Percentiles rank a stretch among this genome's conserved stretches.
phyloP scores from a whole-genome alignment of 1,140 invertebrate species.

The Drosophila dunni region DNA sequence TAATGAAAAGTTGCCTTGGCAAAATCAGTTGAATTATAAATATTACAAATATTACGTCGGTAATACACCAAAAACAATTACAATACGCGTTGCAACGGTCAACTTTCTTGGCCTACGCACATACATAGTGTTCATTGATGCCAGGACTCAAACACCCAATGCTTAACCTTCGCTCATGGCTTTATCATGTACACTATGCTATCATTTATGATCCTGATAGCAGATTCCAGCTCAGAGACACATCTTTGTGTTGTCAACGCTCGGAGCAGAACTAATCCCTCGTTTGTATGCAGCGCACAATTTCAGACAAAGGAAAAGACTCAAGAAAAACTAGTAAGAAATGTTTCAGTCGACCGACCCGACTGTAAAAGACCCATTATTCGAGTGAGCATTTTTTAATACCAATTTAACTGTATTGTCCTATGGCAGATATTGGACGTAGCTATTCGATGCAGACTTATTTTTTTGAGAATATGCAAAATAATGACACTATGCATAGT shows the following conservation, averaged over 20 bases:
- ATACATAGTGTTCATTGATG: background rate
- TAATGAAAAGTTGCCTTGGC: too few species aligned
- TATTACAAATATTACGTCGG: too few species aligned
- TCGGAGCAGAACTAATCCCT: slow-evolving; percentile 56
- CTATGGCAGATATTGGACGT: too few species aligned
- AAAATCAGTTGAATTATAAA: too few species aligned
- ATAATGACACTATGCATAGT: too few species aligned
- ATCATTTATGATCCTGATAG: slow-evolving; percentile 47
- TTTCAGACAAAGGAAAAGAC: slow-evolving; percentile 15
- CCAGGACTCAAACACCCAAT: background rate
- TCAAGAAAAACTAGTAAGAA: background rate
- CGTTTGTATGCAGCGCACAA: slow-evolving; percentile 65
- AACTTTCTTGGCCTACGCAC: slow-evolving; percentile 40
- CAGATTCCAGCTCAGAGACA: slow-evolving; percentile 11
- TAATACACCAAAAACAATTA: too few species aligned
- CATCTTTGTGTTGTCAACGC: slow-evolving; percentile 58
- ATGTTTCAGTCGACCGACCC: too few species aligned
- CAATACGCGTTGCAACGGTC: slow-evolving; percentile 45
- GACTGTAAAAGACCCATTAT: too few species aligned
- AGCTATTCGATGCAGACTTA: too few species aligned
- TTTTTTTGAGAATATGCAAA: too few species aligned
- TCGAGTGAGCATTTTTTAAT: too few species aligned
- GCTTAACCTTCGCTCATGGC: slow-evolving; percentile 32
- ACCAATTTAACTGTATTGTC: too few species aligned
- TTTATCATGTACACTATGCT: slow-evolving; percentile 43